Evolutionary conservation across 2,888 invertebrate genomes (phyloP), one percentile per base, ranked within the genome.

Genomic region (Apantesis nais): DNA sequence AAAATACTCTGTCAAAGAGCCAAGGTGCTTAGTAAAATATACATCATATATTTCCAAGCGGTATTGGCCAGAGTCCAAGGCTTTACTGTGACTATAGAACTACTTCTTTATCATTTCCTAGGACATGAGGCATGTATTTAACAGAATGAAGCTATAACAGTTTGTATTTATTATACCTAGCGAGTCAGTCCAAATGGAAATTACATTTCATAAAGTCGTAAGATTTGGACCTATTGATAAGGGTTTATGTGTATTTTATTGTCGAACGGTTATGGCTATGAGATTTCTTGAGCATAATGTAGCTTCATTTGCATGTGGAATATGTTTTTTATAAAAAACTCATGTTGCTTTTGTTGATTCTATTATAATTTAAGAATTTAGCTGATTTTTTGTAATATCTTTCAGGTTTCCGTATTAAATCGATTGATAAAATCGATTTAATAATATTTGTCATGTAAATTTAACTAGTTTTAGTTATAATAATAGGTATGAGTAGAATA

Each of bases 121-220:
- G 67, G 63, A 77, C 79, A 79, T 79, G 79, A 72, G 71, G 79
- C 72, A 65, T 66, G 70, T 74, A 74, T 74, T 81, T 77, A 67
- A 72, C 62, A 61, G 66, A 72, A 77, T 68, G 39, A 62, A 60
- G 71, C 44, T 61, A 71, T 74, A 81, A 76, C 60, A 69, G 62
- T 66, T 48, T 64, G 48, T 67, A 71, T 80, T 78, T 74, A 70
- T 76, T 72, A 62, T 52, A 60, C 22, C 48, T 39, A 14, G 25
- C 69, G 73, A 72, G 29, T 74, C 61, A 70, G 70, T 11, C n/a
- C 16, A 31, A 62, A 55, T 63, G 29, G 58, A 25, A 44, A 64
- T 48, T 44, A 0, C 41, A 41, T 29, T 65, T 58, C 58, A 58
- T 58, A 58, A 58, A 52, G 48, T 65, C 52, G 65, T 64, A 48